These are phyloP conservation scores for Drosophila koepferae DNA, from an alignment of 2,888 invertebrate species.

Conservation along the genomic window DNA sequence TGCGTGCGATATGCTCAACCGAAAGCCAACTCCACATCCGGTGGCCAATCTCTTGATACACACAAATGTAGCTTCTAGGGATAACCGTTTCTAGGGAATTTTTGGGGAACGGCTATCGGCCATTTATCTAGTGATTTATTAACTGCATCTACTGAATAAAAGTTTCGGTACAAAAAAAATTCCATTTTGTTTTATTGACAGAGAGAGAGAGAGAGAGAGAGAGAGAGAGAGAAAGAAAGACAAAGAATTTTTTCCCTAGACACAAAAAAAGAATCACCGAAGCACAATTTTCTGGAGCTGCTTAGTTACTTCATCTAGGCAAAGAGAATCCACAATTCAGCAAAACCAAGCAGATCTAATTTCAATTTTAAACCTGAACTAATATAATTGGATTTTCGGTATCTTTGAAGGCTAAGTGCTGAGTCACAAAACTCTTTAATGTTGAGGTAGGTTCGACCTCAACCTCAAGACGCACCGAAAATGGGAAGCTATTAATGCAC, in stretches of 20 bases:
- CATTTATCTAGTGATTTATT: conserved; percentile 75
- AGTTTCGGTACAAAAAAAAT: conserved; percentile 83
- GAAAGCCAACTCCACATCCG: conserved; percentile 18
- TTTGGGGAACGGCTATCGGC: conserved; percentile 60
- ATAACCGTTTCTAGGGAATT: conserved; percentile 64
- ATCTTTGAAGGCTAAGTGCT: conserved; percentile 31
- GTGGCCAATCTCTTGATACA: conserved; percentile 5
- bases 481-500: conserved; percentile 51
- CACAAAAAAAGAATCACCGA: neutral
- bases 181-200: neutral
- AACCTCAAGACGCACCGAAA: conserved; percentile 25
- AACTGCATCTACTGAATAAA: conserved; percentile 85
- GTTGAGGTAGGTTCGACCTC: conserved; percentile 58
- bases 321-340: too few relatives aligned
- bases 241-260: neutral
- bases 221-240: neutral
- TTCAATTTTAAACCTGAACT: neutral
- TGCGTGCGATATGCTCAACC: conserved; percentile 58
- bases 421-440: conserved; percentile 3
- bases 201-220: neutral
- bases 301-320: neutral
- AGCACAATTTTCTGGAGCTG: neutral
- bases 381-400: neutral
- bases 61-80: conserved; percentile 41
- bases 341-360: neutral